phyloP scores from a whole-genome alignment of 2,797 vertebrate species.

The Syncerus caffer region DNA sequence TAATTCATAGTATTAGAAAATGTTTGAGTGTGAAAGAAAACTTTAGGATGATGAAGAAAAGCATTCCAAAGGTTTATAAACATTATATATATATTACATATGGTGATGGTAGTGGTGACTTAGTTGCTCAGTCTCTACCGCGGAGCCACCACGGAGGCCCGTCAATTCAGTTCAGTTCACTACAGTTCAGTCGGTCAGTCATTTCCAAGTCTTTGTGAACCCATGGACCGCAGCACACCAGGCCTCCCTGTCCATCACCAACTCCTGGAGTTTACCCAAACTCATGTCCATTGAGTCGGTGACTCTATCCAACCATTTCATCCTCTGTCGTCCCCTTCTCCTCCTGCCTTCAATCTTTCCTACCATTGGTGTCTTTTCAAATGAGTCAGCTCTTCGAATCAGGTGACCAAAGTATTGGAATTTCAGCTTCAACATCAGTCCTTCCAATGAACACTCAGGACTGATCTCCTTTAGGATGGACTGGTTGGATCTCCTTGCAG shows the following conservation, averaged over 20 bases:
- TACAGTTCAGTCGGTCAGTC: neutral
- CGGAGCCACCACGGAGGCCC: neutral
- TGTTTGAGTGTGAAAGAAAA: neutral
- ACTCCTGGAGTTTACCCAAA: neutral
- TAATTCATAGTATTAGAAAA: neutral
- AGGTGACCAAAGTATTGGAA: neutral
- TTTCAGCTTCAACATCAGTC: neutral
- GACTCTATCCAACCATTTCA: neutral
- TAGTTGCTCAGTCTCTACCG: neutral
- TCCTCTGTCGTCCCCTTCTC: neutral
- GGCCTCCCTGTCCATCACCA: neutral
- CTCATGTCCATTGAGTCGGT: neutral
- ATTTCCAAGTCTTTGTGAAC: neutral
- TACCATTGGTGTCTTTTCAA: neutral
- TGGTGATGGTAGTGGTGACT: neutral
- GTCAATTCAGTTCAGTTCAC: neutral
- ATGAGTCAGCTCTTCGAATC: neutral
- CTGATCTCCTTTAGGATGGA: neutral
- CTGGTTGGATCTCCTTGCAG: neutral
- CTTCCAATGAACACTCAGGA: neutral
- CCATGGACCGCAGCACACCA: accelerated
- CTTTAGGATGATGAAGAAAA: neutral
- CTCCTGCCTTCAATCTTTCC: neutral
- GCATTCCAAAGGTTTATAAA: too few relatives aligned
- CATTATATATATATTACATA: too few relatives aligned